phyloP scores from a whole-genome alignment of 2,797 vertebrate genomes.

The Cryptoprocta ferox region DNA sequence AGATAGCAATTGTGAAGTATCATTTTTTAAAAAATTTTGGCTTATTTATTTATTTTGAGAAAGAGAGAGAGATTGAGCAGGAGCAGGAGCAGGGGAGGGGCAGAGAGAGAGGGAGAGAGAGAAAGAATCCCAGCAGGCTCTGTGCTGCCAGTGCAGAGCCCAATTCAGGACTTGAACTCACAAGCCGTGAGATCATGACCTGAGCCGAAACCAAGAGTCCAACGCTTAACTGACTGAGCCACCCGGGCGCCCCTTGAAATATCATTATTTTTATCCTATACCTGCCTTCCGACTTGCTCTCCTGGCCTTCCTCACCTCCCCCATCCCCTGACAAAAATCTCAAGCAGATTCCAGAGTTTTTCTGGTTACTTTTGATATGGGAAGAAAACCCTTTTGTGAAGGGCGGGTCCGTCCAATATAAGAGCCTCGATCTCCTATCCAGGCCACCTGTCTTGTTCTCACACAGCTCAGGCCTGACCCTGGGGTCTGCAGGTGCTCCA shows the following conservation, averaged over 20 bases:
- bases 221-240: no score
- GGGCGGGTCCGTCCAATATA: background rate
- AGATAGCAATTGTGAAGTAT: background rate
- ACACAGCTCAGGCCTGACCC: background rate
- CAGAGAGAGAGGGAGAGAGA: no score
- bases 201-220: no score
- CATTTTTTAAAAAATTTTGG: no score
- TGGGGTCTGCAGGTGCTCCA: accelerated
- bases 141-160: no score
- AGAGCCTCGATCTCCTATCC: background rate
- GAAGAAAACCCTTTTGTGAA: background rate
- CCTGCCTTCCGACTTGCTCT: background rate
- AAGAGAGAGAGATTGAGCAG: no score
- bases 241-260: no score
- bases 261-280: background rate
- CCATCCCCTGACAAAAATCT: background rate
- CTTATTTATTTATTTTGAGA: no score
- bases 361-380: background rate
- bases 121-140: no score
- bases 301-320: background rate
- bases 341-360: background rate
- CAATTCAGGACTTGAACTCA: no score
- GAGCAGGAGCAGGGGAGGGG: no score
- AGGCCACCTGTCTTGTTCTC: background rate
- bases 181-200: no score